These are phyloP conservation scores for Pomacea maculata DNA, from an alignment of 1,140 invertebrate species.

Conservation along the genomic window DNA sequence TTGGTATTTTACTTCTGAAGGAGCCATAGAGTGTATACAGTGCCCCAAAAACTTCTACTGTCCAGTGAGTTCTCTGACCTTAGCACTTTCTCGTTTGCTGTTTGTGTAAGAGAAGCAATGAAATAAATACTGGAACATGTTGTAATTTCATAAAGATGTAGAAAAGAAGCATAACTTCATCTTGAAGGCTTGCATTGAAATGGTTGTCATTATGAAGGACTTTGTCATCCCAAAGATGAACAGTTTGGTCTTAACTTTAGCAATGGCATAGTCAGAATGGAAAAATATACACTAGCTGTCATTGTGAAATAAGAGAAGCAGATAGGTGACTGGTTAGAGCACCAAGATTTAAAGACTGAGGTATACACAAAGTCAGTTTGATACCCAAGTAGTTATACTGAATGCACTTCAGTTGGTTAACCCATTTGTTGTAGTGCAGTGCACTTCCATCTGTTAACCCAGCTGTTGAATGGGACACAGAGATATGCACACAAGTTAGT, in stretches of 20 bases:
- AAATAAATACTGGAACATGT: neutral
- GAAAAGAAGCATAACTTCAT: neutral
- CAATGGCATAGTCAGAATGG: neutral
- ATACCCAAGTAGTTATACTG: too few relatives aligned
- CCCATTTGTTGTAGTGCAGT: too few relatives aligned
- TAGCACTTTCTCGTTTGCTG: neutral
- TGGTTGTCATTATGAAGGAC: neutral
- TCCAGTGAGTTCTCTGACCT: conserved; percentile 9
- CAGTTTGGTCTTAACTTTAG: neutral
- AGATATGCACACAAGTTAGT: too few relatives aligned
- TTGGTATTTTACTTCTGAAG: neutral
- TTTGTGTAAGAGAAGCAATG: neutral
- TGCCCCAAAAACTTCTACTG: conserved; percentile 15
- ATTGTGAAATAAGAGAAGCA: too few relatives aligned
- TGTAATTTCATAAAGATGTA: neutral
- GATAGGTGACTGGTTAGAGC: too few relatives aligned
- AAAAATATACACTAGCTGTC: too few relatives aligned
- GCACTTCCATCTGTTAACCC: too few relatives aligned
- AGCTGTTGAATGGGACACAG: too few relatives aligned
- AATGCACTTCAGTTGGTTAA: too few relatives aligned
- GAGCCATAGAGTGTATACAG: neutral
- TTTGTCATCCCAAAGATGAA: neutral
- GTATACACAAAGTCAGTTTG: too few relatives aligned
- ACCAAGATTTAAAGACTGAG: too few relatives aligned
- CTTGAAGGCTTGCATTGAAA: neutral